Conservation (phyloP, 2,888 invertebrate species). For the Machimus rusticus region DNA sequence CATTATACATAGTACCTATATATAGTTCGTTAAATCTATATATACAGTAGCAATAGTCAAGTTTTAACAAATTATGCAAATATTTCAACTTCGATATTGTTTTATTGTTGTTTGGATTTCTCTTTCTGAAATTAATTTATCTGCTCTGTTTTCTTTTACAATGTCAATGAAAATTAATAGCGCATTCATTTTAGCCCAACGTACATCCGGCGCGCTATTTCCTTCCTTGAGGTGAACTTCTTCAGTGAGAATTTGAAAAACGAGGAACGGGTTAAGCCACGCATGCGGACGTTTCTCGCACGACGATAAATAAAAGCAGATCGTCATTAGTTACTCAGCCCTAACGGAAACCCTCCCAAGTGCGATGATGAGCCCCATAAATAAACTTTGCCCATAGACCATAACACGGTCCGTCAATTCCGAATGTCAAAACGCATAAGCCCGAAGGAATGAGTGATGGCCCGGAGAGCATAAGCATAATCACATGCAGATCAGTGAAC, state of each 20-base stretch:
- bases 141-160: background rate
- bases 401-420: constrained; percentile 15
- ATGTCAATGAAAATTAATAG: background rate
- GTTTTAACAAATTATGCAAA: background rate
- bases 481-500: constrained; percentile 35
- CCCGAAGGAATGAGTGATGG: constrained; percentile 22
- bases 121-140: no score
- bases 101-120: background rate
- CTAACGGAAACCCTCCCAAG: background rate
- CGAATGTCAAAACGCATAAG: constrained; percentile 26
- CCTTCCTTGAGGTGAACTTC: background rate
- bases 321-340: constrained; percentile 19
- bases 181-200: background rate
- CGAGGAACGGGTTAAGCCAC: background rate
- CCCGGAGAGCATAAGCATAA: constrained; percentile 6
- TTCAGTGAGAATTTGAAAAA: background rate
- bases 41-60: background rate
- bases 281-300: background rate
- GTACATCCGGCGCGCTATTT: background rate
- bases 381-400: background rate
- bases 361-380: background rate
- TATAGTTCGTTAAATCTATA: no score
- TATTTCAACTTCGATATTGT: background rate
- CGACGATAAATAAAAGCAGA: background rate
- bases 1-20: no score